These are phyloP conservation scores for Sciurus niger DNA, from an alignment of 2,113 vertebrate genomes.

Conservation along the genomic window DNA sequence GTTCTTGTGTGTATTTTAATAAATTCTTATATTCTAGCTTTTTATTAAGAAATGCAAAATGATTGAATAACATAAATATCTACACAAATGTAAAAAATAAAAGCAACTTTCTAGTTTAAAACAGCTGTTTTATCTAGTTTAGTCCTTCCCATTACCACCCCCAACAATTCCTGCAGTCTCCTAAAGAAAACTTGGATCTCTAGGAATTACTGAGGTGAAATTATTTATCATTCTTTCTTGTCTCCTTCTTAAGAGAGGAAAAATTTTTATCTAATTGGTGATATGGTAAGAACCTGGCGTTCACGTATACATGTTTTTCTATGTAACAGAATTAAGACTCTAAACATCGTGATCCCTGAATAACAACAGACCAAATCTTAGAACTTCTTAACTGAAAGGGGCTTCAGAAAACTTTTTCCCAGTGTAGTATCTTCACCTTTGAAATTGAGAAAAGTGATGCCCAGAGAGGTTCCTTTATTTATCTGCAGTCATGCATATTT, in stretches of 20 bases:
- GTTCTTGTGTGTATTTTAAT: neutral
- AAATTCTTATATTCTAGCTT: neutral
- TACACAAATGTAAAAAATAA: neutral
- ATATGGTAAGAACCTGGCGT: neutral
- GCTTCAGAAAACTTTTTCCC: neutral
- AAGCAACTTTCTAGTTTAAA: neutral
- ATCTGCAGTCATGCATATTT: neutral
- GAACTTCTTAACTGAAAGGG: neutral
- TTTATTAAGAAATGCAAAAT: neutral
- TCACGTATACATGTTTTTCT: neutral
- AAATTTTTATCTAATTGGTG: neutral
- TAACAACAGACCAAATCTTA: neutral
- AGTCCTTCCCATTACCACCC: neutral
- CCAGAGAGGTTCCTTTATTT: neutral
- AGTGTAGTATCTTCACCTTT: neutral
- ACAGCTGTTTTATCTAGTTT: neutral
- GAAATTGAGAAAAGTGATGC: neutral
- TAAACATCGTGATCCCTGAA: constrained; percentile 30
- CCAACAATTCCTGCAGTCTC: neutral
- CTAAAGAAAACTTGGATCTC: neutral
- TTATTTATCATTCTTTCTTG: neutral
- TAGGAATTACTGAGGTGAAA: neutral
- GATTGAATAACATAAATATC: neutral
- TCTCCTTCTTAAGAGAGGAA: neutral
- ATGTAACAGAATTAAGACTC: neutral